A percentile compares a stretch with the other conserved stretches of the same genome.
These are phyloP conservation scores for Platichthys flesus DNA, from an alignment of 2,113 vertebrate genomes.

Conservation along the genomic window DNA sequence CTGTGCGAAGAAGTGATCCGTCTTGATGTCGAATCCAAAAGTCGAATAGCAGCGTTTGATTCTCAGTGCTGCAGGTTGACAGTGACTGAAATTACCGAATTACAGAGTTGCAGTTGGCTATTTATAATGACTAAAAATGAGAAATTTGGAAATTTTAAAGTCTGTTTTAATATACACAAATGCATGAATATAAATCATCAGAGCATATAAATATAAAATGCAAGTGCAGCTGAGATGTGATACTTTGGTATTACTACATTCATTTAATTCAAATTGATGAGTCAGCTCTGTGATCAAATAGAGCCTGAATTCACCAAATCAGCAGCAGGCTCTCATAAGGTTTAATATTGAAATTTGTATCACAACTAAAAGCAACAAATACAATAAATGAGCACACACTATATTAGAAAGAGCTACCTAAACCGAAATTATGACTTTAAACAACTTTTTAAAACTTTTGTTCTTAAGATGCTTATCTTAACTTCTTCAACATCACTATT, in stretches of 20 bases:
- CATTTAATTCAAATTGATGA: neutral
- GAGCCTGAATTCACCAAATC: neutral
- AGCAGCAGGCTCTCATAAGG: neutral
- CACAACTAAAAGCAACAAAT: neutral
- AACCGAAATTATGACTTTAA: neutral
- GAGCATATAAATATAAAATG: too few species aligned
- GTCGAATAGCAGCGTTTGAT: neutral
- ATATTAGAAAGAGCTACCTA: neutral
- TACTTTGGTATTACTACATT: neutral
- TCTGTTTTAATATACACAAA: neutral
- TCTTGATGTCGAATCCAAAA: neutral
- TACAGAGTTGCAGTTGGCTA: too few species aligned
- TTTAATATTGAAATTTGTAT: neutral
- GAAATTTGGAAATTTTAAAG: neutral
- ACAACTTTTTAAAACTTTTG: neutral
- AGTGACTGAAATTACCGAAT: too few species aligned
- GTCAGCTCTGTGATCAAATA: slow-evolving; percentile 10
- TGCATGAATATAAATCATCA: neutral
- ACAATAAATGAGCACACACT: neutral
- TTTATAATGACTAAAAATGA: neutral
- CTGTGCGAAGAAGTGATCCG: neutral
- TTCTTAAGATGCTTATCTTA: neutral
- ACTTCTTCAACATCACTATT: neutral
- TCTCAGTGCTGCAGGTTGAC: too few species aligned
- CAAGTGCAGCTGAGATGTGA: neutral